A percentile compares a stretch with the other conserved stretches of the same genome.
phyloP scores from a whole-genome alignment of 2,113 vertebrate species.

The Neodontobutis hainanensis region DNA sequence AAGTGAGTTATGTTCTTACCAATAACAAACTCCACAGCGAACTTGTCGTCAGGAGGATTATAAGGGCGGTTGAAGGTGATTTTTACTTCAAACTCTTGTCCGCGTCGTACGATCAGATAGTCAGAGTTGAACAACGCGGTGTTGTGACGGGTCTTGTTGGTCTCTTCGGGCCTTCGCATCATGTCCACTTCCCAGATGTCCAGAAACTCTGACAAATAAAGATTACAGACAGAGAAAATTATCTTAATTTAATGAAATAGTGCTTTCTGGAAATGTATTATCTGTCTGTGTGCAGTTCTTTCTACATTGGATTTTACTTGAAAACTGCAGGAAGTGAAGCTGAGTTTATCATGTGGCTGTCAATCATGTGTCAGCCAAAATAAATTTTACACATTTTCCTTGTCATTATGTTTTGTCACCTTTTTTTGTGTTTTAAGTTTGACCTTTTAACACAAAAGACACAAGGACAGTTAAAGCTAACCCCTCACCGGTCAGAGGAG shows the following conservation, averaged over 20 bases:
- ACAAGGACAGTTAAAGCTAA: background rate
- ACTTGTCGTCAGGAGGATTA: slow-evolving; percentile 77
- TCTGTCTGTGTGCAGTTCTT: slow-evolving; percentile 19
- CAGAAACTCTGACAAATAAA: slow-evolving; percentile 80
- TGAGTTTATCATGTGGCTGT: slow-evolving; percentile 23
- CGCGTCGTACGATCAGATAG: slow-evolving; percentile 87
- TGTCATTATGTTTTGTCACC: background rate
- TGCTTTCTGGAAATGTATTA: slow-evolving; percentile 13
- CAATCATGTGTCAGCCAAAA: slow-evolving; percentile 24
- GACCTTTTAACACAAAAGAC: no score
- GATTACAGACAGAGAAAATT: background rate
- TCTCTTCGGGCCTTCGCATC: slow-evolving; percentile 73
- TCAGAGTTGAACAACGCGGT: slow-evolving; percentile 79
- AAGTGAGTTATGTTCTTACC: slow-evolving; percentile 77
- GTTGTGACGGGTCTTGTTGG: slow-evolving; percentile 86
- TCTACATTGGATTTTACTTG: background rate
- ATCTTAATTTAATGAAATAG: no score
- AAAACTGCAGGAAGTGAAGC: slow-evolving; percentile 32
- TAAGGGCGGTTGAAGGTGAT: slow-evolving; percentile 87
- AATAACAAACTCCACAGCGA: slow-evolving; percentile 91
- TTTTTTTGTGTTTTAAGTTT: background rate
- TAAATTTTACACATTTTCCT: no score
- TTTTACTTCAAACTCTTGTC: slow-evolving; percentile 86
- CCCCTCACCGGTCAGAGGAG: slow-evolving; percentile 80
- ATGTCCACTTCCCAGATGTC: slow-evolving; percentile 81